A percentile compares a stretch with the other conserved stretches of the same genome.
phyloP scores from a whole-genome alignment of 2,888 invertebrate genomes.

The Aphidoletes aphidimyza region DNA sequence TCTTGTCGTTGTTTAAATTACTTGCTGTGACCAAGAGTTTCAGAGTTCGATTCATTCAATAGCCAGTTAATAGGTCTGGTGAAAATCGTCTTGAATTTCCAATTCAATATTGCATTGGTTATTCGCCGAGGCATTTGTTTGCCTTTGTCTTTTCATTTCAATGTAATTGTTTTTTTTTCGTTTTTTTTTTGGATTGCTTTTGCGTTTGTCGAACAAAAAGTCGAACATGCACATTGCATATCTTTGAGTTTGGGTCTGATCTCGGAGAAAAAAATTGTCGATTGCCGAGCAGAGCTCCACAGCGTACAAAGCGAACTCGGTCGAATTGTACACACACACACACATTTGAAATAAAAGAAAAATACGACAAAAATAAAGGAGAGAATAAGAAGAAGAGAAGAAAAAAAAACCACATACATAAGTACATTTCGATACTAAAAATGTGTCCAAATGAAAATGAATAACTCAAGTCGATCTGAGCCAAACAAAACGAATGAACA shows the following conservation, averaged over 20 bases:
- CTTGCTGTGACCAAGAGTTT: not conserved
- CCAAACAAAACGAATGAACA: not conserved
- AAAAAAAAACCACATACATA: not conserved
- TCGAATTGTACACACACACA: not conserved
- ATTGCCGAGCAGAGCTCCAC: conserved; percentile 2
- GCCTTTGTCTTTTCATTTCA: conserved; percentile 49
- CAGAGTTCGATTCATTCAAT: not conserved
- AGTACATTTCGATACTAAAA: conserved; percentile 41
- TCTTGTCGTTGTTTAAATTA: conserved; percentile 9
- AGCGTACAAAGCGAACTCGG: too few species aligned
- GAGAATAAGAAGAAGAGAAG: not conserved
- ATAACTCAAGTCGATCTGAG: conserved; percentile 34
- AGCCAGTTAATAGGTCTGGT: not conserved
- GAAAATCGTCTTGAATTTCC: conserved; percentile 23
- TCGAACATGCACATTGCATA: conserved; percentile 46
- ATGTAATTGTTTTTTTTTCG: conserved; percentile 31
- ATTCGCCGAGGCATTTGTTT: conserved; percentile 2
- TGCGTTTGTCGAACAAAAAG: too few species aligned
- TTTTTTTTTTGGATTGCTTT: too few species aligned
- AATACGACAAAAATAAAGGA: not conserved
- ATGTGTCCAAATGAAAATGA: conserved; percentile 49
- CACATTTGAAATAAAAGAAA: not conserved
- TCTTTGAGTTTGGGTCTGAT: conserved; percentile 8
- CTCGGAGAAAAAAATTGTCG: conserved; percentile 40
- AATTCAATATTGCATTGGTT: too few species aligned